A percentile compares a stretch with the other conserved stretches of the same genome.
These are phyloP conservation scores for Ischnura elegans DNA, from an alignment of 2,888 invertebrate species.

Conservation along the genomic window DNA sequence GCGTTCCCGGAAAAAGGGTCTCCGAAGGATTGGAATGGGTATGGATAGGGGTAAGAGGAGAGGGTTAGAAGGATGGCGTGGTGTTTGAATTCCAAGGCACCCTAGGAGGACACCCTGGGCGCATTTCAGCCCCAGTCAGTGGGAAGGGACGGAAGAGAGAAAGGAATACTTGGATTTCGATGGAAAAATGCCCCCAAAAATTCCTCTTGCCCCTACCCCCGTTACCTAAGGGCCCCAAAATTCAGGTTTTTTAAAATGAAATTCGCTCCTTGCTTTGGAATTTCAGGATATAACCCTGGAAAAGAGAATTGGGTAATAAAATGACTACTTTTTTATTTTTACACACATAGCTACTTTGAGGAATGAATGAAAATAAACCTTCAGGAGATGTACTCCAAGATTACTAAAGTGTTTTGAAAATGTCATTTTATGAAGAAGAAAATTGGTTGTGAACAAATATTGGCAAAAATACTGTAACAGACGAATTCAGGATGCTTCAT, in stretches of 20 bases:
- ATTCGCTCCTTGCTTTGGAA: not conserved
- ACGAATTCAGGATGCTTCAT: too few relatives aligned
- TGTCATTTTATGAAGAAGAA: too few relatives aligned
- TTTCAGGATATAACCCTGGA: not conserved
- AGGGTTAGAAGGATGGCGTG: not conserved
- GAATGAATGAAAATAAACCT: not conserved
- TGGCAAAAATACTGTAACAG: too few relatives aligned
- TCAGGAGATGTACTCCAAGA: too few relatives aligned
- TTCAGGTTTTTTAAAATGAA: constrained; percentile 12
- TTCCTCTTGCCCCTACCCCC: too few relatives aligned
- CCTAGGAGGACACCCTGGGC: not conserved
- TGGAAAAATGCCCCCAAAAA: not conserved
- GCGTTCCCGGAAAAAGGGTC: not conserved
- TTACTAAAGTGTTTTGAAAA: too few relatives aligned
- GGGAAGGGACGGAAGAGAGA: not conserved
- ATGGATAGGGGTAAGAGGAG: too few relatives aligned
- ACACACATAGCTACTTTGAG: not conserved
- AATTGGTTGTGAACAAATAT: too few relatives aligned
- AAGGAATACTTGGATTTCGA: not conserved
- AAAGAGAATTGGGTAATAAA: not conserved
- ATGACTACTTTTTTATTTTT: not conserved
- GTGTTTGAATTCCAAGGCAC: constrained; percentile 6
- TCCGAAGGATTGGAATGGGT: not conserved
- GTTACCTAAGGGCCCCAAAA: not conserved
- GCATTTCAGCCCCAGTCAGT: not conserved